Conservation (phyloP, 2,797 vertebrate genomes). For the Sebastes diploproa region DNA sequence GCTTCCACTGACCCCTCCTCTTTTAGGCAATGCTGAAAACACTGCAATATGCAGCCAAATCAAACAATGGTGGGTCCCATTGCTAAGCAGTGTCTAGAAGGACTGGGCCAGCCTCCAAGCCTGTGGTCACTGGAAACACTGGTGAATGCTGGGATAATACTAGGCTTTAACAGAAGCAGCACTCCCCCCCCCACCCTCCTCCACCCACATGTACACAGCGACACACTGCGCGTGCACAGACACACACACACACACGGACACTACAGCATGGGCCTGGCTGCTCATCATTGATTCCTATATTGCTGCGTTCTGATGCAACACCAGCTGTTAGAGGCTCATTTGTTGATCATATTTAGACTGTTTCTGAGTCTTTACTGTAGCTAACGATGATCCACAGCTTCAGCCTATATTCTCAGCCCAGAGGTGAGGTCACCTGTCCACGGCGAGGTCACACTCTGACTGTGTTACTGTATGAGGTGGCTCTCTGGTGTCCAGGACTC, state of each 20-base stretch:
- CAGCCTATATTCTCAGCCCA: background rate
- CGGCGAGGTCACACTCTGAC: conserved; percentile 35
- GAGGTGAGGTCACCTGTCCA: conserved; percentile 46
- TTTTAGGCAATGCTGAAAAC: conserved; percentile 78
- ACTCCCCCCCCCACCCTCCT: conserved; percentile 32
- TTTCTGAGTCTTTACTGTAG: background rate
- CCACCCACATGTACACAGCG: conserved; percentile 50
- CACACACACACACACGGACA: conserved; percentile 3
- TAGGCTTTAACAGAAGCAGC: conserved; percentile 70
- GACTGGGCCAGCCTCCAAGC: conserved; percentile 85
- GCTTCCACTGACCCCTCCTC: conserved; percentile 80
- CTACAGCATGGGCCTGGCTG: conserved; percentile 9
- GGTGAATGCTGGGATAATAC: conserved; percentile 78
- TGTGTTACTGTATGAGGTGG: conserved; percentile 52
- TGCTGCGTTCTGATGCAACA: conserved; percentile 41
- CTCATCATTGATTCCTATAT: conserved; percentile 22
- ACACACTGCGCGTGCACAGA: conserved; percentile 10
- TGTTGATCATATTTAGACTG: conserved; percentile 17
- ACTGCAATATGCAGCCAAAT: conserved; percentile 82
- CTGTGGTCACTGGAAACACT: conserved; percentile 76
- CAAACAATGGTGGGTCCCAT: conserved; percentile 84
- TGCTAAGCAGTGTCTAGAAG: conserved; percentile 84
- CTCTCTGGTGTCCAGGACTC: conserved; percentile 53
- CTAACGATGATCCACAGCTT: background rate
- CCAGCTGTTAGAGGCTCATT: conserved; percentile 12